phyloP scores from a whole-genome alignment of 2,113 vertebrate species.

The Eolophus roseicapilla region DNA sequence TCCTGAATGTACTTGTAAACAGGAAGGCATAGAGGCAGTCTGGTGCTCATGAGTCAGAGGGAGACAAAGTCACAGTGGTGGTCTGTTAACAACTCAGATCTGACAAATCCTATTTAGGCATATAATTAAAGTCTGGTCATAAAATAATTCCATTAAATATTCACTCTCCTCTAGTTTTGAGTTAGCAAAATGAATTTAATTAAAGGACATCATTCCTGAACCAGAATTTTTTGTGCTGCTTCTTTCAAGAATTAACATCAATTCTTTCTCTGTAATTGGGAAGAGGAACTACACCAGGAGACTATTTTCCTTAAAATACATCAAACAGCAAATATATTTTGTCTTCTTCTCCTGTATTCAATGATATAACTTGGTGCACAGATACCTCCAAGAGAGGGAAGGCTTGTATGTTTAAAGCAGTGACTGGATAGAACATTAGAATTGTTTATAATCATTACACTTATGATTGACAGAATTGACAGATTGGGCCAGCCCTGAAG shows the following conservation, averaged over 20 bases:
- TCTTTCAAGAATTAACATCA: neutral
- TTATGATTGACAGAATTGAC: neutral
- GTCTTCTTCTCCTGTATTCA: neutral
- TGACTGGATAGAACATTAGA: neutral
- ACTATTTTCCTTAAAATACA: neutral
- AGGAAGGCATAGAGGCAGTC: neutral
- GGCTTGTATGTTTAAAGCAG: neutral
- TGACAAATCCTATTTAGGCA: slow-evolving; percentile 36
- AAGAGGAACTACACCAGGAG: neutral
- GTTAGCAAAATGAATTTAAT: slow-evolving; percentile 53
- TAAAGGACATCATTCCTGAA: slow-evolving; percentile 5
- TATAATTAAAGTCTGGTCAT: slow-evolving; percentile 42
- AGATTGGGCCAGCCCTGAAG: neutral
- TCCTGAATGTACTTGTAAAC: neutral
- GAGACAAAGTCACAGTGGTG: slow-evolving; percentile 33
- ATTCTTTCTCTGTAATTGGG: neutral
- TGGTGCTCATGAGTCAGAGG: neutral
- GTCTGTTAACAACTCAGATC: slow-evolving; percentile 19
- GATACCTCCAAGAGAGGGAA: neutral
- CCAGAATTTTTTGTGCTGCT: neutral
- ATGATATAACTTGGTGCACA: neutral
- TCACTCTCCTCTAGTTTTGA: slow-evolving; percentile 8
- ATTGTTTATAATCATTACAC: neutral
- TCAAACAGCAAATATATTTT: neutral
- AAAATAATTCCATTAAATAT: slow-evolving; percentile 32